Conservation (phyloP, 2,113 vertebrate genomes). For the Setophaga coronata region DNA sequence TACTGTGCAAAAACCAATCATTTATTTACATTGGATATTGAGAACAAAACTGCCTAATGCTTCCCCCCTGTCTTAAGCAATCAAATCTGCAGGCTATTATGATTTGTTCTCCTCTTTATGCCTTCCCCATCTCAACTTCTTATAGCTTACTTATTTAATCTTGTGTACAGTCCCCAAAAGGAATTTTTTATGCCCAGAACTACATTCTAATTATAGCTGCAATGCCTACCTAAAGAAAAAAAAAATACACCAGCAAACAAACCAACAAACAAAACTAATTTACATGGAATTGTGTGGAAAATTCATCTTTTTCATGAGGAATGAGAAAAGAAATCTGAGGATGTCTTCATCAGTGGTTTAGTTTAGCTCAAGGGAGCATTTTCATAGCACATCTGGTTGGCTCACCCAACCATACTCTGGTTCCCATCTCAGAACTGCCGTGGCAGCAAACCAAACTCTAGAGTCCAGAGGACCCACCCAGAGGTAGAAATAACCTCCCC, state of each 20-base stretch:
- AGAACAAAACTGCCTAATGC: neutral
- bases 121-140: neutral
- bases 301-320: neutral
- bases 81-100: neutral
- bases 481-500: neutral
- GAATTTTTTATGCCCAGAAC: neutral
- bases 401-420: rapidly evolving
- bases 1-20: neutral
- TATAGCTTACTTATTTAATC: neutral
- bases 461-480: neutral
- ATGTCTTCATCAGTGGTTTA: neutral
- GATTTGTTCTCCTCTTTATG: neutral
- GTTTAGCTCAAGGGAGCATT: neutral
- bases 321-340: neutral
- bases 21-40: neutral
- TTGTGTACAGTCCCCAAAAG: neutral
- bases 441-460: neutral
- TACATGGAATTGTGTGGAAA: neutral
- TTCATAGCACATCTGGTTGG: neutral
- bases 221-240: neutral
- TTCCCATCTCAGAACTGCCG: neutral
- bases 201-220: neutral
- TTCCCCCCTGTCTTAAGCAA: neutral
- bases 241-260: neutral
- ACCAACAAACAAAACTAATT: neutral